Evolutionary conservation across 2,888 invertebrate species (phyloP).

Genomic region (Corythucha ciliata): DNA sequence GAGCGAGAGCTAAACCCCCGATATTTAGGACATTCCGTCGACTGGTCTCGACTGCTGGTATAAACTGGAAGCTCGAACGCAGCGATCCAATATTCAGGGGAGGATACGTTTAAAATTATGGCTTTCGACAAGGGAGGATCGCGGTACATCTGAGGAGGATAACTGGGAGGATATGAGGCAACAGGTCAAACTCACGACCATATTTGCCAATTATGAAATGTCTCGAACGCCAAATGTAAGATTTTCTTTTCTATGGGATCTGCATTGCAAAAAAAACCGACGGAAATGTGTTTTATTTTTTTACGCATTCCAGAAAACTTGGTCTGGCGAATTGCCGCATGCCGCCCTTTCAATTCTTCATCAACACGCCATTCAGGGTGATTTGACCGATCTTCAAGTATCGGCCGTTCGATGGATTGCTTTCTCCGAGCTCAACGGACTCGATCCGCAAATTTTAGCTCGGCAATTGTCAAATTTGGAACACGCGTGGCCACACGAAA

Average conservation of each 20-base stretch:
- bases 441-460: constrained; percentile 58
- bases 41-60: constrained; percentile 91
- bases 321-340: constrained; percentile 69
- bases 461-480: constrained; percentile 58
- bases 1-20: too few species aligned
- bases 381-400: constrained; percentile 71
- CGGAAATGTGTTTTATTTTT: too few species aligned
- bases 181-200: constrained; percentile 76
- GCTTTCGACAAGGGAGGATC: constrained; percentile 83
- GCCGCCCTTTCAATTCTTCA: constrained; percentile 83
- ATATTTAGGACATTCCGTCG: constrained; percentile 69
- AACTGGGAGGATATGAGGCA: constrained; percentile 78
- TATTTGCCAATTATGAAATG: constrained; percentile 74
- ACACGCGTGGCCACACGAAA: constrained; percentile 49
- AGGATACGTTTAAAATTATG: constrained; percentile 75
- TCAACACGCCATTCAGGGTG: constrained; percentile 93
- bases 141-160: constrained; percentile 64
- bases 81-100: constrained; percentile 85
- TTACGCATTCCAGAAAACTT: constrained; percentile 38
- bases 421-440: constrained; percentile 54
- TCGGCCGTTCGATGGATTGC: constrained; percentile 75
- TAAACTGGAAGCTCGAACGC: constrained; percentile 79
- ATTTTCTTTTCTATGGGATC: too few species aligned
- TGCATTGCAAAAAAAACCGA: too few species aligned
- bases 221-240: constrained; percentile 35